These are phyloP conservation scores for Tympanoctomys barrerae DNA, from an alignment of 2,797 vertebrate genomes.

Conservation along the genomic window DNA sequence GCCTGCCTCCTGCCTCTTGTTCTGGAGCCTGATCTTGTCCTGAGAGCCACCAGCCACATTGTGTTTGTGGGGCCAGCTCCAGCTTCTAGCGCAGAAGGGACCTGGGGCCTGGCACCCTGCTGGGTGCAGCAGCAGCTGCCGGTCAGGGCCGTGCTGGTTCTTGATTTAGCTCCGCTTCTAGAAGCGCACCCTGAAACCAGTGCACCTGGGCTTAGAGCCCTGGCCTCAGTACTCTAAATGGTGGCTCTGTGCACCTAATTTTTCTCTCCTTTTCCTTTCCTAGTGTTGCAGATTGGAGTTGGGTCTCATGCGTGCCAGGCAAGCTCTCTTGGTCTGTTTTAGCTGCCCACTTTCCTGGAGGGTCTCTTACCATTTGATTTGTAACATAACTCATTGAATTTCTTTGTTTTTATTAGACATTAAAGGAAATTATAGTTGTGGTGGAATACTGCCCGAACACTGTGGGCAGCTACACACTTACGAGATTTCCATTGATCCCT, in stretches of 20 bases:
- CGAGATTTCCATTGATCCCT: neutral
- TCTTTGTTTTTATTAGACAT: neutral
- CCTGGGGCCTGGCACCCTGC: neutral
- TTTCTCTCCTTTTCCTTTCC: neutral
- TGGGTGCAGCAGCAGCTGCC: neutral
- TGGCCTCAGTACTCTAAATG: neutral
- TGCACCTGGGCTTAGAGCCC: neutral
- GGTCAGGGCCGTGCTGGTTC: neutral
- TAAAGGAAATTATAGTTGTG: conserved; percentile 5
- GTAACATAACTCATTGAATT: neutral
- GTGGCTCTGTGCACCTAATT: neutral
- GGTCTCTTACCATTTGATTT: neutral
- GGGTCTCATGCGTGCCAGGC: neutral
- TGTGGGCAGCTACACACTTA: neutral
- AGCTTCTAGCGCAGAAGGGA: neutral
- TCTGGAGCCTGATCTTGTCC: neutral
- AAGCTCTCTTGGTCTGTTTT: no score
- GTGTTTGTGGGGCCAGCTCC: neutral
- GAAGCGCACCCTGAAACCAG: neutral
- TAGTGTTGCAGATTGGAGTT: neutral
- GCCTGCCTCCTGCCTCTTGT: neutral
- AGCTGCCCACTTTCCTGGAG: neutral
- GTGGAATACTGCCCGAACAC: neutral
- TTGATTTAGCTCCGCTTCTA: neutral
- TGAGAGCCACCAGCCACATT: neutral